These are phyloP conservation scores for Hybognathus amarus DNA, from an alignment of 2,797 vertebrate species.

Conservation along the genomic window DNA sequence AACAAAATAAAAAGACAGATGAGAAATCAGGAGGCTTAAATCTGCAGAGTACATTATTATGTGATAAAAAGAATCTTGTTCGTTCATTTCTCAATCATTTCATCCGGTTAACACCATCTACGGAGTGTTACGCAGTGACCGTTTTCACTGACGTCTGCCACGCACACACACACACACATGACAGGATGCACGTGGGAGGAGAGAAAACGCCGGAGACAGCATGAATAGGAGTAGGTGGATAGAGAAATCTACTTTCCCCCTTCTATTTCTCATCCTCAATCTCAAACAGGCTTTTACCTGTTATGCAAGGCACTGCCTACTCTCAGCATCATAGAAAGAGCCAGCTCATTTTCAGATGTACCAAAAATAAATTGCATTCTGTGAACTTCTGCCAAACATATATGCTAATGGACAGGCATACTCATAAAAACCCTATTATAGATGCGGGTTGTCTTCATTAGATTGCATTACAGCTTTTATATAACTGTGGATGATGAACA, in stretches of 20 bases:
- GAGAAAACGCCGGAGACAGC: slow-evolving; percentile 60
- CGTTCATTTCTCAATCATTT: not conserved
- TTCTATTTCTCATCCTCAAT: slow-evolving; percentile 58
- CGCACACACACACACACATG: slow-evolving; percentile 50
- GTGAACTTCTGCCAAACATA: slow-evolving; percentile 38
- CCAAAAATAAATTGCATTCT: slow-evolving; percentile 62
- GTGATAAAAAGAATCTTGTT: not conserved
- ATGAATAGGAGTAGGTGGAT: slow-evolving; percentile 69
- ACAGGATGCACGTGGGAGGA: slow-evolving; percentile 73
- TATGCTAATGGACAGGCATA: slow-evolving; percentile 15
- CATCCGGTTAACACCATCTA: slow-evolving; percentile 58
- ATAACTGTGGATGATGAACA: slow-evolving; percentile 40
- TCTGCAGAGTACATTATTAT: not conserved
- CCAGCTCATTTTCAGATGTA: slow-evolving; percentile 41
- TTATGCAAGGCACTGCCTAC: slow-evolving; percentile 64
- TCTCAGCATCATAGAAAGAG: slow-evolving; percentile 52
- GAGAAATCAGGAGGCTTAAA: not conserved
- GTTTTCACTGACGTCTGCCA: slow-evolving; percentile 57
- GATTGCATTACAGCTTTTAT: slow-evolving; percentile 39
- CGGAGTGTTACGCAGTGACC: slow-evolving; percentile 58
- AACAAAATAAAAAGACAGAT: not conserved
- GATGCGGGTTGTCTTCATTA: slow-evolving; percentile 31
- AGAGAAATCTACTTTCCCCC: slow-evolving; percentile 57
- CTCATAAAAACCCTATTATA: slow-evolving; percentile 22
- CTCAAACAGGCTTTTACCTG: slow-evolving; percentile 44